These are phyloP conservation scores for Mustela nigripes DNA, from an alignment of 2,113 vertebrate species.

Conservation along the genomic window DNA sequence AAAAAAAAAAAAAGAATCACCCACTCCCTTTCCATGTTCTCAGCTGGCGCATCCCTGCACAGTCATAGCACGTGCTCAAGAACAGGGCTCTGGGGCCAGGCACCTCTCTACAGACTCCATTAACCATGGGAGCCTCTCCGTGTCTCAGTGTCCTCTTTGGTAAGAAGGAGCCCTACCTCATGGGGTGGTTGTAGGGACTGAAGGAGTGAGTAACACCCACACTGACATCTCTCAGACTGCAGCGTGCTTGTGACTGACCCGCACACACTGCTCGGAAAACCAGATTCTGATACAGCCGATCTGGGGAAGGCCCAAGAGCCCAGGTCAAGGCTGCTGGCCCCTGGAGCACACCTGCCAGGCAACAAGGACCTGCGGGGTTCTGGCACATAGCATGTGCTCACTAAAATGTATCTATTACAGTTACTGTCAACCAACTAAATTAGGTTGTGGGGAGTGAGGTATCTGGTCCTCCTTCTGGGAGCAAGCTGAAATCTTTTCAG, in stretches of 20 bases:
- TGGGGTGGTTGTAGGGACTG: background rate
- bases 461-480: background rate
- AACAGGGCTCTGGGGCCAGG: background rate
- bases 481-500: background rate
- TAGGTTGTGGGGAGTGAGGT: background rate
- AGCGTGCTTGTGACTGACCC: accelerated
- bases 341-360: background rate
- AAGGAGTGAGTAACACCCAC: background rate
- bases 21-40: background rate
- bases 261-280: no score
- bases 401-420: background rate
- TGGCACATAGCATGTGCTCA: background rate
- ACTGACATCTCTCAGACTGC: background rate
- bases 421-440: background rate
- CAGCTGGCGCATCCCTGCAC: background rate
- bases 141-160: background rate
- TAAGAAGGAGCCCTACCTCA: background rate
- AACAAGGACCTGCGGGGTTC: background rate
- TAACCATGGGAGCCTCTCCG: background rate
- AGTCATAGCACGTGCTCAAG: background rate
- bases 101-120: background rate
- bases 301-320: background rate
- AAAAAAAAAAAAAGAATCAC: background rate
- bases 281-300: background rate
- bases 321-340: accelerated